phyloP scores from a whole-genome alignment of 2,113 vertebrate genomes.

The Felis chaus region DNA sequence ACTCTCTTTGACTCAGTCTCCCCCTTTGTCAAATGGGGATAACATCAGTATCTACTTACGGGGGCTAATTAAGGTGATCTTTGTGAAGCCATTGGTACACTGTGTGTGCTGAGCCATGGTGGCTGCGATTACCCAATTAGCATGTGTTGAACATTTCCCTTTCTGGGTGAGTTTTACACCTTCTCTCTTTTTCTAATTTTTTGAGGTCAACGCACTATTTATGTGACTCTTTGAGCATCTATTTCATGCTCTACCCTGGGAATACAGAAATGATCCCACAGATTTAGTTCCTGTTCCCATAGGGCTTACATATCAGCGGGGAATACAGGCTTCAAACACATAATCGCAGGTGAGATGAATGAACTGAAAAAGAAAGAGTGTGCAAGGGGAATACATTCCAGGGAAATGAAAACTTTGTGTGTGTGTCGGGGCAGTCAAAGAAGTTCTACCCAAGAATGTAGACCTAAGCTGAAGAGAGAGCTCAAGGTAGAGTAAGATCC shows the following conservation, averaged over 20 bases:
- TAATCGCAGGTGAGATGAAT: not conserved
- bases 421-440: no score
- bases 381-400: not conserved
- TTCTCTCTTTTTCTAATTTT: not conserved
- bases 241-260: not conserved
- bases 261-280: not conserved
- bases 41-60: not conserved
- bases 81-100: not conserved
- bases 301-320: not conserved
- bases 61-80: not conserved
- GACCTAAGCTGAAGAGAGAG: not conserved
- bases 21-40: not conserved
- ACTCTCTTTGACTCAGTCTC: not conserved
- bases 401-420: not conserved
- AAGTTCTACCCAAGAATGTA: not conserved
- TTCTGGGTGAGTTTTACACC: conserved; percentile 20
- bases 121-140: not conserved
- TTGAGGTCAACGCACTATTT: not conserved
- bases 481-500: not conserved
- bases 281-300: not conserved
- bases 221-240: not conserved
- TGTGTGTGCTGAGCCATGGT: not conserved
- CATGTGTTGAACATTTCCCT: not conserved
- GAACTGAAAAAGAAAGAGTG: not conserved
- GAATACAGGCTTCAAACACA: not conserved